phyloP scores from a whole-genome alignment of 1,140 invertebrate species.

The Bradysia coprophila region DNA sequence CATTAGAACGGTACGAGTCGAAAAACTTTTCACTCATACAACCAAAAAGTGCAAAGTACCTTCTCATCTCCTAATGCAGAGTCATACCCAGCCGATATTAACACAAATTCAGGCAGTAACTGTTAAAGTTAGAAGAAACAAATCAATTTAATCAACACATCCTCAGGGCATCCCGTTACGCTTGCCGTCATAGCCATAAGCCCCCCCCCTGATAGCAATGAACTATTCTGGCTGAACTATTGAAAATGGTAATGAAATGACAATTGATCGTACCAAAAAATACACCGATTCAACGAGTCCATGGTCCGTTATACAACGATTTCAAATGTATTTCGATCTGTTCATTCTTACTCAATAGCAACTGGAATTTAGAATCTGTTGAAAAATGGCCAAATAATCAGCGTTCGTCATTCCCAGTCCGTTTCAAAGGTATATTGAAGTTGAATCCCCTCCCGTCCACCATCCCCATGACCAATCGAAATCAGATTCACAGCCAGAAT shows the following conservation, averaged over 20 bases:
- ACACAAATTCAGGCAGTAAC: conserved; percentile 61
- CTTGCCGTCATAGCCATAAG: conserved; percentile 86
- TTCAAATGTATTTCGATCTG: no score
- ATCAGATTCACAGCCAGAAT: conserved; percentile 72
- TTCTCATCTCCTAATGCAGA: conserved; percentile 62
- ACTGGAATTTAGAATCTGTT: conserved; percentile 77
- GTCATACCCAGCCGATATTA: conserved; percentile 74
- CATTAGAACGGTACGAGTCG: no score
- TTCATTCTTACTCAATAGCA: conserved; percentile 76
- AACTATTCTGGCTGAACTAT: conserved; percentile 71
- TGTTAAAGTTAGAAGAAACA: no score
- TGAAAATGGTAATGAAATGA: no score
- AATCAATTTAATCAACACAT: conserved; percentile 26
- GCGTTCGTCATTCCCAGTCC: conserved; percentile 60
- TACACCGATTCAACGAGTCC: no score
- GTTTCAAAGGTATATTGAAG: conserved; percentile 85
- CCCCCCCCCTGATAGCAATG: conserved; percentile 73
- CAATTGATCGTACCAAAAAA: no score
- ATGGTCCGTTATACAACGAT: no score
- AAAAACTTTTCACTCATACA: no score
- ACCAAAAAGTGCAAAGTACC: no score
- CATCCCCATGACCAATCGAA: conserved; percentile 64
- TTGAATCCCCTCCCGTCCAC: conserved; percentile 66
- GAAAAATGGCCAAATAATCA: conserved; percentile 83
- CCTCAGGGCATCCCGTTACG: conserved; percentile 74